Base-by-base conservation (phyloP, 2,113 vertebrate species). In the Melospiza melodia region DNA sequence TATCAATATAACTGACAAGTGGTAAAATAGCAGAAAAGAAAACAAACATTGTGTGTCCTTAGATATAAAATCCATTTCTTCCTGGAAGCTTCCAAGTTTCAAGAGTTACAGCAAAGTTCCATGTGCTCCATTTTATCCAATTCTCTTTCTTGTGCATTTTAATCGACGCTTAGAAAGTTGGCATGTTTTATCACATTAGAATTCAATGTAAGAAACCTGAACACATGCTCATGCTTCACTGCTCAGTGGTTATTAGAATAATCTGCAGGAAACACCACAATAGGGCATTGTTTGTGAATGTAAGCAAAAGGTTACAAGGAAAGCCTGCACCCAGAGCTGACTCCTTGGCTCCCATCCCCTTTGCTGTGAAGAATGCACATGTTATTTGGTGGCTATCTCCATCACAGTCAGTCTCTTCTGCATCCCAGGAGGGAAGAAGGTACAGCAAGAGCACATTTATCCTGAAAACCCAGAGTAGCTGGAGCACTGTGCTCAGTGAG, bases 221-320 rank as follows among this genome's bases (percentile, higher is more conserved):
- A 85, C 71, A 63, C 30, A 2, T 48, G 48, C 49, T 95, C 81
- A 59, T 44, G 82, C 83, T 81, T 93, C 80, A 55, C 58, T 61
- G 67, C 87, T 76, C 1, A 2, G 62, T 51, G 54, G 67, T 71
- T 89, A 85, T 95, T 79, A 87, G 52, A 44, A 66, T 80, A 87
- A 90, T 76, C 82, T 82, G 43, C 75, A 67, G 84, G 93, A 95
- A 96, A 67, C 79, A 84, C 11, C 77, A 95, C 96, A 95, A 93
- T 66, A 49, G 65, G 41, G 41, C 77, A 78, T 93, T 89, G 83
- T 83, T 91, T 91, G 54, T 75, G 55, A 93, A 89, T 94, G 93
- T 94, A 84, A 90, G 85, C 87, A 73, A 94, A 95, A 95, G 95
- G 84, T 79, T 89, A 83, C 59, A 73, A 69, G 41, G 76, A 51